Evolutionary conservation across 2,113 vertebrate genomes (phyloP), one percentile per base, ranked within the genome.

Genomic region (Rhabdornis inornatus): DNA sequence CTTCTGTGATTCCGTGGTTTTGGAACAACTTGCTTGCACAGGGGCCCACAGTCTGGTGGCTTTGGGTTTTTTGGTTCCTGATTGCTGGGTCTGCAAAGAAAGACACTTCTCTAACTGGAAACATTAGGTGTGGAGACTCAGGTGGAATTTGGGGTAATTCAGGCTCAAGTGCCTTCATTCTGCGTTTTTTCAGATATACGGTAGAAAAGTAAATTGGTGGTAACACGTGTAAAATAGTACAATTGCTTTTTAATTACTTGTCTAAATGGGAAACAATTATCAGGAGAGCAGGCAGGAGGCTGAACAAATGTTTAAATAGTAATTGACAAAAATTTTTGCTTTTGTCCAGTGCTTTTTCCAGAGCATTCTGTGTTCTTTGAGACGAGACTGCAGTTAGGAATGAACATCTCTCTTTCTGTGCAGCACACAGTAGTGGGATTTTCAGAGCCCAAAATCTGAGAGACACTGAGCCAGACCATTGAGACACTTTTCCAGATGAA

Each of bases 211-310:
- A 53, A 88, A 89, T 86, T 63, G 65, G 44, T 93, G 59, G 82
- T 65, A 95, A 74, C 53, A 52, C 5, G 0, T 88, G 68, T 87
- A 44, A 94, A 96, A 95, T 72, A 69, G 28, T 83, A 61, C 89
- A 95, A 89, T 91, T 95, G 81, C 89, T 89, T 95, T 94, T 97
- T 95, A 96, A 96, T 96, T 97, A 95, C 91, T 87, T 71, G 23
- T 78, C 53, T 96, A 82, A 95, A 95, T 95, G 87, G 70, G 70
- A 91, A 92, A 53, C 89, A 87, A 61, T 94, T 89, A 85, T 45
- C 7, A 2, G 53, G 77, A 82, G 77, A 72, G 72, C 56, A 89
- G 70, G 65, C 59, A 56, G 76, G 80, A 92, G 57, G 50, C 81
- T 95, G 77, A 94, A 79, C 74, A 92, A 96, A 87, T 72, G 81